A percentile compares a stretch with the other conserved stretches of the same genome.
phyloP scores from a whole-genome alignment of 2,797 vertebrate species.

The Poeciliopsis presidionis region DNA sequence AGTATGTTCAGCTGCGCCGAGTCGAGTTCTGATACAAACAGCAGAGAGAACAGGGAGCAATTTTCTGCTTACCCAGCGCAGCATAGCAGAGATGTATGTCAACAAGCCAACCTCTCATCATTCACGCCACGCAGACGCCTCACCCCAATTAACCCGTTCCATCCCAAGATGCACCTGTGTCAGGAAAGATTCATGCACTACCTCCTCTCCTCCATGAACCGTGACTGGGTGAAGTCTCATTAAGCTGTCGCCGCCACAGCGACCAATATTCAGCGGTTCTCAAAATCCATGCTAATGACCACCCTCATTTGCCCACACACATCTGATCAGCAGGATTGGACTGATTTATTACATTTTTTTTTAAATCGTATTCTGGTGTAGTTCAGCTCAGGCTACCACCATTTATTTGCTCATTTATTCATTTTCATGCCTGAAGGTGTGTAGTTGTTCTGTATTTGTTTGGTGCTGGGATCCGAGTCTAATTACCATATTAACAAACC shows the following conservation, averaged over 20 bases:
- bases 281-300: slow-evolving; percentile 44
- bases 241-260: slow-evolving; percentile 52
- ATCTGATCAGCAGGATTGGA: slow-evolving; percentile 29
- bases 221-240: slow-evolving; percentile 46
- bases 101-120: slow-evolving; percentile 78
- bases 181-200: slow-evolving; percentile 60
- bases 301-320: slow-evolving; percentile 30
- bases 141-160: slow-evolving; percentile 74
- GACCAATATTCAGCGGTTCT: slow-evolving; percentile 47
- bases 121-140: slow-evolving; percentile 66
- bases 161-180: slow-evolving; percentile 71
- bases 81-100: slow-evolving; percentile 67
- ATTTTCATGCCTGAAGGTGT: background rate
- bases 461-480: no score
- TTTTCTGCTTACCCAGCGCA: slow-evolving; percentile 58
- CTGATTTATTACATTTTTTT: slow-evolving; percentile 11
- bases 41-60: slow-evolving; percentile 21
- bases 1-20: slow-evolving; percentile 34
- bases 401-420: background rate
- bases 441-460: background rate
- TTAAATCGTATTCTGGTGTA: slow-evolving; percentile 1
- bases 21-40: slow-evolving; percentile 31
- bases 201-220: slow-evolving; percentile 28
- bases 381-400: background rate
- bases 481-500: background rate